Evolutionary conservation across 1,140 invertebrate genomes (phyloP).

Genomic region (Luehdorfia chinensis): DNA sequence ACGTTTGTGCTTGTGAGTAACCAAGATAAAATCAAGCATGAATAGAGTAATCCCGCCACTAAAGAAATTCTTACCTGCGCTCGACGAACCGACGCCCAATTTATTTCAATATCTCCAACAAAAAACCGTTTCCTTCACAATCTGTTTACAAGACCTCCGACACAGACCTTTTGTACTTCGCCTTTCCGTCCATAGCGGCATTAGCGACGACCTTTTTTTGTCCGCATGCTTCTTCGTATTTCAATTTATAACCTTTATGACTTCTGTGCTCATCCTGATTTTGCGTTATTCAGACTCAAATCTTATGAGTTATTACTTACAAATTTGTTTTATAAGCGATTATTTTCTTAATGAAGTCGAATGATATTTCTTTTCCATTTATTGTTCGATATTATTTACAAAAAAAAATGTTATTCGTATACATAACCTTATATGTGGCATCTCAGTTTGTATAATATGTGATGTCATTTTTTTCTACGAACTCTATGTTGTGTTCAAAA

Average conservation of each 20-base stretch:
- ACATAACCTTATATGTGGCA: conserved; percentile 36
- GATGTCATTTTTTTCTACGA: conserved; percentile 33
- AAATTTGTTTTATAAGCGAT: conserved; percentile 3
- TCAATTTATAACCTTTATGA: conserved; percentile 18
- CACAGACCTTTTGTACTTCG: conserved; percentile 58
- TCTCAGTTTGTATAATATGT: conserved; percentile 43
- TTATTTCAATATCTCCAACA: conserved; percentile 39
- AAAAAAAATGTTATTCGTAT: too few species aligned
- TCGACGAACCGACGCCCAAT: conserved; percentile 53
- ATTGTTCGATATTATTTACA: too few species aligned
- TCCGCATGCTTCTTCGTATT: conserved; percentile 44
- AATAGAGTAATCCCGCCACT: conserved; percentile 35
- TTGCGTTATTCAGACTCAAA: conserved; percentile 2
- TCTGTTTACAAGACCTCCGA: conserved; percentile 72
- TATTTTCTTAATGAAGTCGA: conserved; percentile 1
- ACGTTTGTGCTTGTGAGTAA: conserved; percentile 60
- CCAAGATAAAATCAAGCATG: conserved; percentile 51
- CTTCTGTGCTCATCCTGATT: background rate
- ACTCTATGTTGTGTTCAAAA: conserved; percentile 3
- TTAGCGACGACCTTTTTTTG: conserved; percentile 62
- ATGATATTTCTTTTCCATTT: too few species aligned
- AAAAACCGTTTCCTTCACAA: conserved; percentile 71
- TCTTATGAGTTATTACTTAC: conserved; percentile 6
- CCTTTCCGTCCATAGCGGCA: conserved; percentile 36
- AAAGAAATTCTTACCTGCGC: conserved; percentile 61